These are phyloP conservation scores for Falcaria lacertinaria DNA, from an alignment of 2,888 invertebrate species.

Conservation along the genomic window DNA sequence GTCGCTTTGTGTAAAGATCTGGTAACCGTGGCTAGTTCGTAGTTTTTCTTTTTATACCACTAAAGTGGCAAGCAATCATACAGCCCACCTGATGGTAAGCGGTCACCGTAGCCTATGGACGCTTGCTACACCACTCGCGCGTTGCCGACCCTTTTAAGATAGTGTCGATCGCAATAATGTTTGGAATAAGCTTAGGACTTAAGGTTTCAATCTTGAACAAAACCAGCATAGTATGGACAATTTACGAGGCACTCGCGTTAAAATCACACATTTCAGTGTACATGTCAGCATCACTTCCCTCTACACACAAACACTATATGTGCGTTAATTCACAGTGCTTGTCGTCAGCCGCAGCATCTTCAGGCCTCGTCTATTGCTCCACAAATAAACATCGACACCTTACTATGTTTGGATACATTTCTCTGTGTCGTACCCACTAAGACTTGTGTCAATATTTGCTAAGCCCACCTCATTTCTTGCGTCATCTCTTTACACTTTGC, in stretches of 20 bases:
- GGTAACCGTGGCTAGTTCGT: too few relatives aligned
- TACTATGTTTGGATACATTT: conserved; percentile 61
- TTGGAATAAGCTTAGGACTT: too few relatives aligned
- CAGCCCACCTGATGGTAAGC: too few relatives aligned
- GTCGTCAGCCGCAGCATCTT: conserved; percentile 19
- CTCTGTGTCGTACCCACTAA: conserved; percentile 62
- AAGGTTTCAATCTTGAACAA: too few relatives aligned
- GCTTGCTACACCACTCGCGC: too few relatives aligned
- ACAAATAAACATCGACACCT: conserved; percentile 68
- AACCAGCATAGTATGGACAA: too few relatives aligned
- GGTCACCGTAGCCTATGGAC: too few relatives aligned
- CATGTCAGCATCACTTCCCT: neutral
- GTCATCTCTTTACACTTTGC: conserved; percentile 6
- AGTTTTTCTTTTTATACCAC: too few relatives aligned
- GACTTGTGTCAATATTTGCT: conserved; percentile 66
- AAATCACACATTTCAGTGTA: neutral
- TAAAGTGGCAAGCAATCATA: too few relatives aligned
- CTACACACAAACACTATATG: neutral
- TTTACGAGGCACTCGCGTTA: neutral
- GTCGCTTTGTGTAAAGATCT: too few relatives aligned
- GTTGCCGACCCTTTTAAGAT: too few relatives aligned
- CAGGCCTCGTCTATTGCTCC: conserved; percentile 43
- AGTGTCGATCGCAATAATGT: too few relatives aligned
- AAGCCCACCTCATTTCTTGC: conserved; percentile 58
- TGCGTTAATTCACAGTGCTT: conserved; percentile 4